Conservation (phyloP, 2,888 invertebrate genomes). For the Auanema freiburgensis region DNA sequence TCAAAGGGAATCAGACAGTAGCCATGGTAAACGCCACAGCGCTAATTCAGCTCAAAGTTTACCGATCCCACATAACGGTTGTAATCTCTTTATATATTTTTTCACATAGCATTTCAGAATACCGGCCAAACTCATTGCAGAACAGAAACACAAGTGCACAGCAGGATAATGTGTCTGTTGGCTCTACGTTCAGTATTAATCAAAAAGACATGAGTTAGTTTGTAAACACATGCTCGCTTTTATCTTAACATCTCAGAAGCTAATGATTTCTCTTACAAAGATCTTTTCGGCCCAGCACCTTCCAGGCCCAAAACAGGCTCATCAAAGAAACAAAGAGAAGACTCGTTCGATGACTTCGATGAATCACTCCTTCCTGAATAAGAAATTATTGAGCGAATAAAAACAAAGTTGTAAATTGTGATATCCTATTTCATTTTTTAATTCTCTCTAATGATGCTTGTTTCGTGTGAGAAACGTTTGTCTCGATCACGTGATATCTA, state of each 20-base stretch:
- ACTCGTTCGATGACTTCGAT: slow-evolving; percentile 78
- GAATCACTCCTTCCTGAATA: slow-evolving; percentile 74
- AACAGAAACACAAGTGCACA: slow-evolving; percentile 1
- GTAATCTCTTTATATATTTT: background rate
- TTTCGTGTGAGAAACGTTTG: no score
- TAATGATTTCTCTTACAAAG: slow-evolving; percentile 65
- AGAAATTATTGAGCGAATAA: background rate
- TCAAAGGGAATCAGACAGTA: slow-evolving; percentile 48
- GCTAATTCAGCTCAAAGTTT: slow-evolving; percentile 48
- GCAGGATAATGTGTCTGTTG: background rate
- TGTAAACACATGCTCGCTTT: background rate
- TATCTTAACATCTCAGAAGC: slow-evolving; percentile 24
- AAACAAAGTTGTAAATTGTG: no score
- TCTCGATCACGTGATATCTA: no score
- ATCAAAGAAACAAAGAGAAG: slow-evolving; percentile 69
- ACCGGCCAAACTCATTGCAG: background rate
- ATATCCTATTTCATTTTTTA: no score
- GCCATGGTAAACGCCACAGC: slow-evolving; percentile 56
- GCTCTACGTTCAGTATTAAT: slow-evolving; percentile 29
- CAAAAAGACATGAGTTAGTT: slow-evolving; percentile 45
- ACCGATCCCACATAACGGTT: slow-evolving; percentile 20
- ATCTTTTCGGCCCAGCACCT: slow-evolving; percentile 67
- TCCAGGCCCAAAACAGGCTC: slow-evolving; percentile 67
- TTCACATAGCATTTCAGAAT: background rate
- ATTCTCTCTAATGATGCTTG: no score